Evolutionary conservation across 2,797 vertebrate species (phyloP), one percentile per base, ranked within the genome.

Genomic region (Labeo calbasu): DNA sequence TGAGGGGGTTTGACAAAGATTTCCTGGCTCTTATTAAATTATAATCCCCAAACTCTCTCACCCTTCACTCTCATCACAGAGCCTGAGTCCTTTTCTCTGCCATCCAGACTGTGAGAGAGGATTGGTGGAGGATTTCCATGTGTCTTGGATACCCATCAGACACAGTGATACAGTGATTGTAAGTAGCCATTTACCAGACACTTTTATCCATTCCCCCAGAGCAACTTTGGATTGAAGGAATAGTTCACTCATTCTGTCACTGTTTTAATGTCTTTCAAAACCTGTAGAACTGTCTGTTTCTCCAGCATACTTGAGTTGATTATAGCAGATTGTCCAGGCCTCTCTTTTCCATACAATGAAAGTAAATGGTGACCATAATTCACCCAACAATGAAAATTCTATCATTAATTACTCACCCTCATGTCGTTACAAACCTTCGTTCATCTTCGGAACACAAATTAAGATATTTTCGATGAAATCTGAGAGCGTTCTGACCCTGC

Each of bases 21-120:
- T 95, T 95, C 95, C 94, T 94, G 92, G 89, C 87, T 89, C 93
- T 94, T 95, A 96, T 95, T 94, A 95, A 95, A 96, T 93, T 92
- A 91, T 94, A 95, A 95, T 95, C 94, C 93, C 88, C 89, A 88
- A 90, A 87, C 88, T 85, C 88, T 90, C 86, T 81, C 77, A 88
- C 91, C 85, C 87, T 79, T 84, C 69, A 85, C 89, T 92, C 89
- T 71, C 79, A 83, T 88, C 88, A 86, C 85, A 92, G 91, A 91
- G 88, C 81, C 79, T 89, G 87, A 88, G 85, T 87, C 82, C 76
- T 90, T 85, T 93, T 88, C 91, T 91, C 90, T 92, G 91, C 91
- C 93, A 93, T 84, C 87, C 78, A 75, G 82, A 88, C 70, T 85
- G 81, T 77, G 50, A 81, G 85, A 84, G 85, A 84, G 85, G 86